phyloP scores from a whole-genome alignment of 2,888 invertebrate genomes.

The Mycalesis mineus region DNA sequence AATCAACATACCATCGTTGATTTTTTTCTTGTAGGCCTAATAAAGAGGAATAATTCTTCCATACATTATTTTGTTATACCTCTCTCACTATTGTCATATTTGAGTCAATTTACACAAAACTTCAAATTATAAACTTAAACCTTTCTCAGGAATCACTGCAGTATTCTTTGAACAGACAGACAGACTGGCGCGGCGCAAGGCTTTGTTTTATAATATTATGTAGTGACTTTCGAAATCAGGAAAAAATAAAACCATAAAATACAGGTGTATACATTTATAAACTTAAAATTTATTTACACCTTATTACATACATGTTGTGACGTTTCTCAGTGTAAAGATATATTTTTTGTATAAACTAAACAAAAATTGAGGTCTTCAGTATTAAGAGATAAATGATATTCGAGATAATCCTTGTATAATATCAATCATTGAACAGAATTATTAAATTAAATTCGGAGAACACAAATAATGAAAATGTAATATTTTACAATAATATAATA shows the following conservation, averaged over 20 bases:
- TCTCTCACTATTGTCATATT: too few relatives aligned
- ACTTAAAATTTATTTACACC: slow-evolving; percentile 77
- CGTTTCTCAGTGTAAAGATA: slow-evolving; percentile 56
- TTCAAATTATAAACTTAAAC: too few relatives aligned
- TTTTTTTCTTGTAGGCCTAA: too few relatives aligned
- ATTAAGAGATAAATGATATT: slow-evolving; percentile 30
- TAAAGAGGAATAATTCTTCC: too few relatives aligned
- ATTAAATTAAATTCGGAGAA: background rate
- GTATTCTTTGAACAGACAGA: too few relatives aligned
- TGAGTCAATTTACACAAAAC: too few relatives aligned
- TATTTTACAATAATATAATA: background rate
- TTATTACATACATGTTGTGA: slow-evolving; percentile 71
- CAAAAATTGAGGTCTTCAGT: slow-evolving; percentile 38
- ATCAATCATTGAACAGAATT: slow-evolving; percentile 7
- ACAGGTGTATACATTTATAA: slow-evolving; percentile 73
- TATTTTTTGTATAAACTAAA: slow-evolving; percentile 38
- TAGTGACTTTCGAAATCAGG: too few relatives aligned
- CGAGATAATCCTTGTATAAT: slow-evolving; percentile 20
- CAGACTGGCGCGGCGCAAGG: too few relatives aligned
- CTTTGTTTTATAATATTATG: too few relatives aligned
- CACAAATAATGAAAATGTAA: background rate
- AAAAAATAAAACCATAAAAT: slow-evolving; percentile 45
- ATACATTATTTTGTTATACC: too few relatives aligned
- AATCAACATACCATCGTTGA: too few relatives aligned
- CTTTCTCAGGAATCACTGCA: too few relatives aligned